Conservation (phyloP, 2,113 vertebrate genomes). For the Alethe diademata region DNA sequence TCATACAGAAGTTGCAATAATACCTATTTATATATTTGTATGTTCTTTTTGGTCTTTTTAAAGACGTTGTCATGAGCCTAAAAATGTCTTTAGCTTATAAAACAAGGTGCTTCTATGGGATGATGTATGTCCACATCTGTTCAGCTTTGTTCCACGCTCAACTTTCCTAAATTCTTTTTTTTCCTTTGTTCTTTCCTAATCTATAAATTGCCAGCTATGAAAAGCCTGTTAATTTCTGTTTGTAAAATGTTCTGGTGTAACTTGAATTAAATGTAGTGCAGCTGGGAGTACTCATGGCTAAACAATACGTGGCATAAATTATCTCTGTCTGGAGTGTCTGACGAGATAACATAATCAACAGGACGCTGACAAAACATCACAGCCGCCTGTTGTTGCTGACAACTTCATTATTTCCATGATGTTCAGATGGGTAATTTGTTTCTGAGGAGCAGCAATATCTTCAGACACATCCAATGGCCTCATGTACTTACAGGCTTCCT, state of each 20-base stretch:
- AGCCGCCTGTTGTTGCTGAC: slow-evolving; percentile 22
- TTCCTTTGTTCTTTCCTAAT: slow-evolving; percentile 32
- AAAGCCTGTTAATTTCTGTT: slow-evolving; percentile 53
- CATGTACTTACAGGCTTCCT: neutral
- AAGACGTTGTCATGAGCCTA: neutral
- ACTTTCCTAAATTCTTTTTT: neutral
- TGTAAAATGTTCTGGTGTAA: slow-evolving; percentile 22
- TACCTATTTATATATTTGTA: neutral
- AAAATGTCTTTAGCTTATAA: neutral
- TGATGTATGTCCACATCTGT: neutral
- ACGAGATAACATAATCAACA: slow-evolving; percentile 34
- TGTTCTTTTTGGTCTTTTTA: neutral
- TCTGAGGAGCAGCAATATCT: neutral
- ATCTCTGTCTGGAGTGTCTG: slow-evolving; percentile 10
- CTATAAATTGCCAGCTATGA: slow-evolving; percentile 53
- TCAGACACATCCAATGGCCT: neutral
- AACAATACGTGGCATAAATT: slow-evolving; percentile 52
- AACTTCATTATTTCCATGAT: slow-evolving; percentile 51
- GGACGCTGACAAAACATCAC: slow-evolving; percentile 12
- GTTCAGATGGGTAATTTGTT: slow-evolving; percentile 45
- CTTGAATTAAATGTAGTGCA: slow-evolving; percentile 47
- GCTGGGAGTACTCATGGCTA: slow-evolving; percentile 45
- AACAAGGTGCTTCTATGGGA: neutral
- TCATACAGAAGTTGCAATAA: neutral
- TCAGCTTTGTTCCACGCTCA: neutral